These are phyloP conservation scores for Sesia bembeciformis DNA, from an alignment of 2,888 invertebrate genomes.

Conservation along the genomic window DNA sequence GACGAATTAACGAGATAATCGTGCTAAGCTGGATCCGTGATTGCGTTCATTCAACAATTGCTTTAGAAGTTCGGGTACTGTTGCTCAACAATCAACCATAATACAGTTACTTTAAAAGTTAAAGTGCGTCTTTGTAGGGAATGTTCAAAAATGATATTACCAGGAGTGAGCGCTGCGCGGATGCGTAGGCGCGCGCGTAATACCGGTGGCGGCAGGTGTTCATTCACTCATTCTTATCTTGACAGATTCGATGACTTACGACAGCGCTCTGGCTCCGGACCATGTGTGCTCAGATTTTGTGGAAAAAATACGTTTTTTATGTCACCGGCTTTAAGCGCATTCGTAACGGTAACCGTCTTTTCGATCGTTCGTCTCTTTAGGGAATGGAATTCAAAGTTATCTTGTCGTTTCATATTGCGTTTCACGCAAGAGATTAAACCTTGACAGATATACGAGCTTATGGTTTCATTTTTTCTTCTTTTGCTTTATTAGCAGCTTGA, in stretches of 20 bases:
- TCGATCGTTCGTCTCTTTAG: conserved; percentile 47
- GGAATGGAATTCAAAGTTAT: conserved; percentile 52
- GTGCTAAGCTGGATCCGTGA: conserved; percentile 42
- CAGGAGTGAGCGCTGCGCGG: conserved; percentile 28
- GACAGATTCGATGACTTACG: conserved; percentile 73
- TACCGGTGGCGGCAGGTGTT: conserved; percentile 70
- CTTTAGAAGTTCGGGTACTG: conserved; percentile 15
- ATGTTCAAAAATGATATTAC: conserved; percentile 37
- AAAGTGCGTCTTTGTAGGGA: conserved; percentile 16
- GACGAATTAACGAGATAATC: conserved; percentile 60
- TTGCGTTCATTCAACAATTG: conserved; percentile 36
- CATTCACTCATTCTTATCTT: conserved; percentile 72
- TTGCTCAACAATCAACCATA: conserved; percentile 33
- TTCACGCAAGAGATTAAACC: conserved; percentile 5
- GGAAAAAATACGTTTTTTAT: conserved; percentile 48
- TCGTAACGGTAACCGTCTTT: conserved; percentile 68
- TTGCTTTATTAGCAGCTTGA: not conserved
- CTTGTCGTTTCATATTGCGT: conserved; percentile 35
- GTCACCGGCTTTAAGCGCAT: conserved; percentile 60
- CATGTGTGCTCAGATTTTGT: conserved; percentile 58
- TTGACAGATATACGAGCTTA: conserved; percentile 35
- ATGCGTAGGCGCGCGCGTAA: conserved; percentile 67
- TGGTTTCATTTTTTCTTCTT: not conserved
- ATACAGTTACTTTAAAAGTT: conserved; percentile 20
- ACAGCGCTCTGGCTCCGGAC: conserved; percentile 37